These are phyloP conservation scores for Cryptoblepharus egeriae DNA, from an alignment of 2,797 vertebrate species.

Conservation along the genomic window DNA sequence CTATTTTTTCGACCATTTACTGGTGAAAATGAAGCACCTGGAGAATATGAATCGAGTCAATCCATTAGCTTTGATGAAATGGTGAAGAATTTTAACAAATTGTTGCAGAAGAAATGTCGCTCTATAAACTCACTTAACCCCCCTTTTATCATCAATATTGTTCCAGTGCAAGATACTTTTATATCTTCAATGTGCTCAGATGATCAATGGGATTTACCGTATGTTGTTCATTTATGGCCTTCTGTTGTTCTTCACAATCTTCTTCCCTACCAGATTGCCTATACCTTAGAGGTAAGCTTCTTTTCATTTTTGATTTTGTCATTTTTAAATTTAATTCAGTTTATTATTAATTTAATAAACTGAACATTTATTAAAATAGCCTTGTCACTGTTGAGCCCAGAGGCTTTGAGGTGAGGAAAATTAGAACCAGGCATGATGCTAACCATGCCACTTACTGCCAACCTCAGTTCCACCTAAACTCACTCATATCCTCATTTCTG, in stretches of 20 bases:
- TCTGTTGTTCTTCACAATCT: slow-evolving; percentile 90
- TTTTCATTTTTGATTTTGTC: background rate
- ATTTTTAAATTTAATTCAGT: no score
- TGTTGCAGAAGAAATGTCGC: slow-evolving; percentile 84
- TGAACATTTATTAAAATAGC: background rate
- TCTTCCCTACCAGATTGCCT: slow-evolving; percentile 90
- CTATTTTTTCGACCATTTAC: slow-evolving; percentile 86
- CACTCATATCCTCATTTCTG: no score
- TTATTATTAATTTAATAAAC: no score
- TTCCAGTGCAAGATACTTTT: slow-evolving; percentile 86
- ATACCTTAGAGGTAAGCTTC: slow-evolving; percentile 83
- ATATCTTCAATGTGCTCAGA: slow-evolving; percentile 80
- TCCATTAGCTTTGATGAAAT: slow-evolving; percentile 90
- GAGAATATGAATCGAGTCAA: slow-evolving; percentile 81
- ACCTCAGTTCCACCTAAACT: no score
- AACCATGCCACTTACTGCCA: no score
- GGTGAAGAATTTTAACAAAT: slow-evolving; percentile 75
- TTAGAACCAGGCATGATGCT: no score
- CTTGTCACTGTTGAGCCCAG: background rate
- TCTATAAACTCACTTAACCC: slow-evolving; percentile 68
- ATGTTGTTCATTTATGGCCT: slow-evolving; percentile 93
- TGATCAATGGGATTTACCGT: slow-evolving; percentile 90
- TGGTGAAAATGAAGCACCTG: slow-evolving; percentile 70
- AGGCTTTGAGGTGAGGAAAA: no score
- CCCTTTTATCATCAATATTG: slow-evolving; percentile 88